phyloP scores from a whole-genome alignment of 2,888 invertebrate genomes.

The Callosobruchus maculatus region DNA sequence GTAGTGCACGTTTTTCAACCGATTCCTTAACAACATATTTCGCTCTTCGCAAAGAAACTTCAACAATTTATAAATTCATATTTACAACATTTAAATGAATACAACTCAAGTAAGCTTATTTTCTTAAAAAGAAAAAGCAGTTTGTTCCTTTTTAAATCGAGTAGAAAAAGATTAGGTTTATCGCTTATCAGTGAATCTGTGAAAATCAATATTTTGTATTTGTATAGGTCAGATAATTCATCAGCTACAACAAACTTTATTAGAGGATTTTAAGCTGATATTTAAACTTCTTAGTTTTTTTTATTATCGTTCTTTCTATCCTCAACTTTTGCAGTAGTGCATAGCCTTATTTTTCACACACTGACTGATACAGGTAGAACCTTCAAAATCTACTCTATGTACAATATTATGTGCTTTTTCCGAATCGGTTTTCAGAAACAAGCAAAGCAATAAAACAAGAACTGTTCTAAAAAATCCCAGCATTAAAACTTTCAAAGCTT shows the following conservation, averaged over 20 bases:
- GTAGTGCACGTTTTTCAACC: not conserved
- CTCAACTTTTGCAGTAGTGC: no score
- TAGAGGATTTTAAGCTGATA: no score
- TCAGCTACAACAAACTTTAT: no score
- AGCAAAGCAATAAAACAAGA: not conserved
- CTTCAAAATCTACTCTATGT: not conserved
- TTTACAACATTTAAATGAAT: slow-evolving; percentile 1
- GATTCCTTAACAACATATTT: not conserved
- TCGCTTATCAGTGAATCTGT: not conserved
- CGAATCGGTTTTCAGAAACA: not conserved
- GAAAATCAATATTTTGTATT: not conserved
- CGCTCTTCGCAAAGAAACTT: not conserved
- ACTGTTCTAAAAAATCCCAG: not conserved
- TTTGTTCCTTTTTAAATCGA: not conserved
- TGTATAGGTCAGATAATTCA: no score
- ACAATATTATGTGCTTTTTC: not conserved
- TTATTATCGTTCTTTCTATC: no score
- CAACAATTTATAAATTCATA: not conserved
- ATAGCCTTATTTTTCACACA: not conserved
- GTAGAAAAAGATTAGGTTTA: not conserved
- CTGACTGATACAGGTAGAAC: not conserved
- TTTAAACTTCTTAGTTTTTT: no score
- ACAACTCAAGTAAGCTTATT: not conserved
- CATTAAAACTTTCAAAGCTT: no score
- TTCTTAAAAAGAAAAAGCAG: not conserved